A percentile compares a stretch with the other conserved stretches of the same genome.
phyloP scores from a whole-genome alignment of 2,888 invertebrate genomes.

The Chloromyia formosa region DNA sequence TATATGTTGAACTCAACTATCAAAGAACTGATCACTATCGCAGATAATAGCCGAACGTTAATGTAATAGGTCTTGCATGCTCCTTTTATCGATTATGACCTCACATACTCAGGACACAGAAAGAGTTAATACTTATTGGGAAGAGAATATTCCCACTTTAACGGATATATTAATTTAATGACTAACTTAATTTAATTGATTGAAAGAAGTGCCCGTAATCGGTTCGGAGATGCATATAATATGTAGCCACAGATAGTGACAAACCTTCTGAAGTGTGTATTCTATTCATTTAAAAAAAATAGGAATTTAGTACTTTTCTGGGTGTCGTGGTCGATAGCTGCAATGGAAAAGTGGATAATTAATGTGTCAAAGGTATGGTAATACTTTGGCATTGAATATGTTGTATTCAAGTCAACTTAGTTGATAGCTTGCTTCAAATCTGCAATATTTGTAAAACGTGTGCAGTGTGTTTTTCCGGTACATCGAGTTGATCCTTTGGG shows the following conservation, averaged over 20 bases:
- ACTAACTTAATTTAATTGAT: not conserved
- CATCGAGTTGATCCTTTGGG: too few species aligned
- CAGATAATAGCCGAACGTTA: slow-evolving; percentile 2
- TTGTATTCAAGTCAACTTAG: too few species aligned
- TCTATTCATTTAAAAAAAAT: too few species aligned
- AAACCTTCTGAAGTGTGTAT: too few species aligned
- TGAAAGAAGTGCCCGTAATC: too few species aligned
- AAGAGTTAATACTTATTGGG: not conserved
- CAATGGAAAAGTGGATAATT: slow-evolving; percentile 7
- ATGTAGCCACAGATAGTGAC: not conserved
- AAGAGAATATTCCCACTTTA: not conserved
- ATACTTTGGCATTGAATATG: too few species aligned
- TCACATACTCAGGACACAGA: not conserved
- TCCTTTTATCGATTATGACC: not conserved
- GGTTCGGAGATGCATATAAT: slow-evolving; percentile 5
- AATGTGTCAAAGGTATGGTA: slow-evolving; percentile 11
- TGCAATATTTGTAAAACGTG: too few species aligned
- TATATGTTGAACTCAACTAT: not conserved
- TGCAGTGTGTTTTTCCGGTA: too few species aligned
- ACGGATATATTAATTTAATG: slow-evolving; percentile 17
- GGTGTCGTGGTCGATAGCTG: not conserved
- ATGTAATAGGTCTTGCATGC: slow-evolving; percentile 9
- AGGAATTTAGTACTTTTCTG: not conserved
- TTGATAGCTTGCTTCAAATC: too few species aligned
- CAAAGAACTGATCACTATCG: slow-evolving; percentile 19